A percentile compares a stretch with the other conserved stretches of the same genome.
phyloP scores from a whole-genome alignment of 2,888 invertebrate species.

The Cosmia pyralina region DNA sequence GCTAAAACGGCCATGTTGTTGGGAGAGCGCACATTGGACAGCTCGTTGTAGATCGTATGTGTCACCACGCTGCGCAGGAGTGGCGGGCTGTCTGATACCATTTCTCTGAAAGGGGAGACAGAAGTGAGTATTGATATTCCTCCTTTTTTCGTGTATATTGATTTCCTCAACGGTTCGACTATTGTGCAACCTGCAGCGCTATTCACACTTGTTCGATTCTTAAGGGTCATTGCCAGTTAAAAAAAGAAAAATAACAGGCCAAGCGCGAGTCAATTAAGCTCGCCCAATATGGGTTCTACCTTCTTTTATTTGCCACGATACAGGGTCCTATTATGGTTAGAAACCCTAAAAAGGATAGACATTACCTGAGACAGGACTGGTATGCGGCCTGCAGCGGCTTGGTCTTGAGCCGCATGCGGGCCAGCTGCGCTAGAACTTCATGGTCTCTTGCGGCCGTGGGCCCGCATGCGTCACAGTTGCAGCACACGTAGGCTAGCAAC shows the following conservation, averaged over 20 bases:
- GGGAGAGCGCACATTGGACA: constrained; percentile 97
- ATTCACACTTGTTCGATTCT: not conserved
- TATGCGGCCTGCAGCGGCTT: constrained; percentile 97
- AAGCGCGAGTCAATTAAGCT: not conserved
- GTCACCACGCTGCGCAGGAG: constrained; percentile 96
- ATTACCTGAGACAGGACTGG: constrained; percentile 93
- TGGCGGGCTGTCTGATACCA: constrained; percentile 95
- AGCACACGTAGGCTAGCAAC: constrained; percentile 96
- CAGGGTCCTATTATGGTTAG: not conserved
- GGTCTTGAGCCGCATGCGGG: constrained; percentile 97
- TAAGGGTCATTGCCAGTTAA: not conserved
- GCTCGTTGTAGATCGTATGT: constrained; percentile 98
- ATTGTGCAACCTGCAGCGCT: not conserved
- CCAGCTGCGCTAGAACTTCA: constrained; percentile 95
- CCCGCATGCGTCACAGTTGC: constrained; percentile 93
- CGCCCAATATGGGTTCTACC: not conserved
- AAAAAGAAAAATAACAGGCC: not conserved
- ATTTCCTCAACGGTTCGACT: not conserved
- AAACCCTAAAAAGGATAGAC: not conserved
- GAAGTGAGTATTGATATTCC: not conserved
- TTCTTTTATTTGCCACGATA: not conserved
- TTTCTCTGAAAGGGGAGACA: constrained; percentile 91
- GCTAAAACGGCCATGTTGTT: constrained; percentile 98
- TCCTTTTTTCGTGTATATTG: not conserved
- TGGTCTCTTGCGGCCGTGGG: constrained; percentile 92